Base-by-base conservation (phyloP, 1,140 invertebrate species). In the Eupristina koningsbergeri region DNA sequence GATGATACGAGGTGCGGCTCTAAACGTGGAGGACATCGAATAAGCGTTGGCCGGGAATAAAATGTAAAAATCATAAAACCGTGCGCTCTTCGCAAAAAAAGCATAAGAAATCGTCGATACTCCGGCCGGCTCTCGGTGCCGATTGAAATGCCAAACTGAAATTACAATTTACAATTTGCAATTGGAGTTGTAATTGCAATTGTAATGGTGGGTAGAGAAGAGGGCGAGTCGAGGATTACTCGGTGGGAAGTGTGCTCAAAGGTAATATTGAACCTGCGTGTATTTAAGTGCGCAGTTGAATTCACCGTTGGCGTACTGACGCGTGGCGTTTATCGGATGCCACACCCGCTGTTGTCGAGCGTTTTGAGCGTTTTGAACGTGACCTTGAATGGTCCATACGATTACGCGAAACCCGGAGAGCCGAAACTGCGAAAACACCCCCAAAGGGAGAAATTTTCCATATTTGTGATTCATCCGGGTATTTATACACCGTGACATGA, bases 1-100 rank as follows among this genome's bases (percentile, higher is more conserved):
- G 5, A 6, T 31, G 47, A 1, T 9, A 77, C 39, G 26, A 39
- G 61, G 39, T n/a, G n/a, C n/a, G n/a, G n/a, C n/a, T n/a, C n/a
- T 39, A 8, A 77, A 77, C 50, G 11, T 31, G 41, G 45, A 50
- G 9, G 11, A 34, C 17, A 15, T 26, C 3, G 47, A 67, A 75
- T 2, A 34, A 26, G 45, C 22, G 45, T 29, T 5, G 31, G 11
- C 7, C 73, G 73, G 11, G 80, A 75, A 73, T 34, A n/a, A 71
- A n/a, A 74, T 75, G n/a, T 73, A 34, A 81, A 80, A 86, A 79
- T 71, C 81, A 71, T 26, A 81, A 80, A 86, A 79, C 64, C 81
- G 41, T 26, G 6, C 67, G 81, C 80, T 45, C n/a, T 50, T 41
- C 76, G 80, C 53, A 80, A 85, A 81, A 58, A 76, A 69, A 64